A percentile compares a stretch with the other conserved stretches of the same genome.
Evolutionary conservation across 2,113 vertebrate species (phyloP).

Genomic region (Hippopotamus amphibius): DNA sequence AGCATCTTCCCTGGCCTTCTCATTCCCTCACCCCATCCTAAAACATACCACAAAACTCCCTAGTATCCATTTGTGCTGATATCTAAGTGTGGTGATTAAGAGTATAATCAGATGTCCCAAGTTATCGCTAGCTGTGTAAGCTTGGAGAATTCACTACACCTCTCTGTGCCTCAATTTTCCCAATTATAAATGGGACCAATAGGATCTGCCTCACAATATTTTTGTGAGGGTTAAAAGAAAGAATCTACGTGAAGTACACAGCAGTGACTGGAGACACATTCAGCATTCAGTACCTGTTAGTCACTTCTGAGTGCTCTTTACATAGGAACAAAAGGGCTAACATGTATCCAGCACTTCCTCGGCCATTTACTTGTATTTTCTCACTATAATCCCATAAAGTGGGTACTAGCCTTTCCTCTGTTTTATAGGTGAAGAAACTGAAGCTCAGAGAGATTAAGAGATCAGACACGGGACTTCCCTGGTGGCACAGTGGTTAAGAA

Average conservation of each 20-base stretch:
- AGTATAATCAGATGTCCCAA: too few relatives aligned
- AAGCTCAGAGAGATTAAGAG: neutral
- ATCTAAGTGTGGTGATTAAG: neutral
- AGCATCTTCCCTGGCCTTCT: neutral
- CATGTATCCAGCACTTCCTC: neutral
- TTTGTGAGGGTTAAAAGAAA: neutral
- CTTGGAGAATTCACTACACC: neutral
- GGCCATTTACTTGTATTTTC: neutral
- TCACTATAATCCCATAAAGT: neutral
- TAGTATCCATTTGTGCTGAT: neutral
- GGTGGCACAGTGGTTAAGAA: too few relatives aligned
- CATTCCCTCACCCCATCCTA: neutral
- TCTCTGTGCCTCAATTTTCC: neutral
- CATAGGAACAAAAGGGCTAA: neutral
- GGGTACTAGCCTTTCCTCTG: neutral
- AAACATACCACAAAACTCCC: neutral
- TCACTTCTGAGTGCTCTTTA: conserved; percentile 20
- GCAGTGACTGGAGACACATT: neutral
- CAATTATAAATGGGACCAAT: neutral
- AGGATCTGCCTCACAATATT: neutral
- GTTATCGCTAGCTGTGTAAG: neutral
- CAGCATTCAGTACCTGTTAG: neutral
- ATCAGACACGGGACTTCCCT: neutral
- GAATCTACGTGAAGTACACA: neutral
- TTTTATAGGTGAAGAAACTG: neutral